Conservation (phyloP, 2,888 invertebrate species). For the Drosophila paranaensis region DNA sequence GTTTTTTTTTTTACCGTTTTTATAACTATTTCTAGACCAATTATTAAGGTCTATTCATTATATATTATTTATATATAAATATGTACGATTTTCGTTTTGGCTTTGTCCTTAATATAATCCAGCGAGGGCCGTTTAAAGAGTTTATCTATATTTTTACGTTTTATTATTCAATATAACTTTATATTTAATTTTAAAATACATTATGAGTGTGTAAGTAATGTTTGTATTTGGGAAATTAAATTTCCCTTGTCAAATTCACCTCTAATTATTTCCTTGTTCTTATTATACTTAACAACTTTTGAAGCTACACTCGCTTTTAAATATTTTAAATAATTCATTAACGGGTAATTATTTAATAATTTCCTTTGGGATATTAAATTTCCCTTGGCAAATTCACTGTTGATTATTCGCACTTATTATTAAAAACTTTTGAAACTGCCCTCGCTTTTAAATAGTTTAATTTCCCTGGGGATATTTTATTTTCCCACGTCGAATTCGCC, state of each 20-base stretch:
- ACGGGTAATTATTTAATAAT: too few relatives aligned
- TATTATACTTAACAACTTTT: background rate
- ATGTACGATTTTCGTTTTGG: conserved; percentile 20
- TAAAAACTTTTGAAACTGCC: too few relatives aligned
- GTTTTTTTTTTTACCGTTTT: background rate
- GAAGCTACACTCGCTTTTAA: background rate
- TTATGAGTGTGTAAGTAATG: too few relatives aligned
- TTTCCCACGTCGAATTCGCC: background rate
- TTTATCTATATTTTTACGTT: background rate
- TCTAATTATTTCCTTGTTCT: too few relatives aligned
- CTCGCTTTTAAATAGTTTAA: too few relatives aligned
- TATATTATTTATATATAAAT: conserved; percentile 1
- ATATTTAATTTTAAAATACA: too few relatives aligned
- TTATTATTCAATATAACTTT: too few relatives aligned
- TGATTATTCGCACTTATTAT: too few relatives aligned
- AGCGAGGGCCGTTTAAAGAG: conserved; percentile 4
- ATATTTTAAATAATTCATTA: too few relatives aligned
- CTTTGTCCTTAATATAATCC: conserved; percentile 1
- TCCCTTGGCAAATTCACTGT: background rate
- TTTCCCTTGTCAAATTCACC: background rate
- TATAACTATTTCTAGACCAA: background rate
- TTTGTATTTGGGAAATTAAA: background rate
- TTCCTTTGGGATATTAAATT: background rate
- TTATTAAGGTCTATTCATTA: background rate
- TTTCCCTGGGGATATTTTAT: background rate